Evolutionary conservation across 2,113 vertebrate genomes (phyloP), one percentile per base, ranked within the genome.

Genomic region (Uropsilus gracilis): DNA sequence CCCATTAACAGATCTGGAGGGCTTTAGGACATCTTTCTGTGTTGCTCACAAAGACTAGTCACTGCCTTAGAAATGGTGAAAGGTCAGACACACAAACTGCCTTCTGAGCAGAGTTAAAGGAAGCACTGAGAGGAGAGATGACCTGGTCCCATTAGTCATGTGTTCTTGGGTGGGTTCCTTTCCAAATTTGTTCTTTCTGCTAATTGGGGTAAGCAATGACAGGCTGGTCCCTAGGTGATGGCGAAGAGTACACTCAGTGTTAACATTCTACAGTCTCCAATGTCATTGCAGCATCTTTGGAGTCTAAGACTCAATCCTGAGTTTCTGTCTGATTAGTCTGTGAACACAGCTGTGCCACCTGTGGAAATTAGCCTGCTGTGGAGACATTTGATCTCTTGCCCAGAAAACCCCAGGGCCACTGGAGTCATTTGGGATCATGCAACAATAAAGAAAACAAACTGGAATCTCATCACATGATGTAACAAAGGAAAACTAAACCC

Each of bases 331-430:
- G 92, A 57, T 89, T 59, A 66, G 28, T 28, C 39, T 12, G 8
- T 44, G 42, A 76, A 46, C 44, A 50, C 55, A 77, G 86, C 64
- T 68, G 69, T 71, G 64, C 66, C 30, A 28, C 57, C 46, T 82
- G 66, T 59, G 75, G 63, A 89, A 75, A 55, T 57, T 17, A 71
- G 76, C 75, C 82, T 89, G 82, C 57, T 83, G 71, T 39, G 48
- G 66, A 81, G 84, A 90, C 55, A 85, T 93, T 87, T 55, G 80
- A 93, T 93, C 72, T 94, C 93, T 86, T 85, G 37, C 82, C 26
- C 68, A 59, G 88, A 95, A 93, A 92, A 17, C 77, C 46, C 55
- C 37, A 30, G 90, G 80, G 42, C 50, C 44, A n/a, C 55, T 28
- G 39, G 44, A 81, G 39, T 90, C 90, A 28, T 72, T 20, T 59